A percentile compares a stretch with the other conserved stretches of the same genome.
phyloP scores from a whole-genome alignment of 2,797 vertebrate genomes.

The Oryzias sinensis region DNA sequence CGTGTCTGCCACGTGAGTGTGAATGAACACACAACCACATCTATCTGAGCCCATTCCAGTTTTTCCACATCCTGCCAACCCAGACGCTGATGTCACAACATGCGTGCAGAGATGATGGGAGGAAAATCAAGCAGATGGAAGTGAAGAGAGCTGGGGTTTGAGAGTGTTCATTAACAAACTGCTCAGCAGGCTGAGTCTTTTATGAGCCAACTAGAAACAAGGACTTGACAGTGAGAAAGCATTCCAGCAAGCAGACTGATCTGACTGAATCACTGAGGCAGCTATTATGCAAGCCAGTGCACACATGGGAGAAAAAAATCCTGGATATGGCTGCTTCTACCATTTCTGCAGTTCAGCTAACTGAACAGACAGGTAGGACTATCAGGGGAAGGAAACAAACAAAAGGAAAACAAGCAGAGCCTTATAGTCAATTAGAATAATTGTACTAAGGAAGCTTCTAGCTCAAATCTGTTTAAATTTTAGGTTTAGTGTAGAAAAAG shows the following conservation, averaged over 20 bases:
- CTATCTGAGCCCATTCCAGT: constrained; percentile 50
- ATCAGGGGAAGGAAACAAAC: constrained; percentile 33
- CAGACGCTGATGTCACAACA: constrained; percentile 68
- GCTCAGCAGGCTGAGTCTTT: constrained; percentile 45
- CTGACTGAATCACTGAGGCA: constrained; percentile 35
- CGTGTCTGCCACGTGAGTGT: constrained; percentile 54
- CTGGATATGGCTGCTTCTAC: constrained; percentile 14
- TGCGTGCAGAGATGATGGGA: constrained; percentile 1
- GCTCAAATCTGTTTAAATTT: too few species aligned
- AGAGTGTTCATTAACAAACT: constrained; percentile 30
- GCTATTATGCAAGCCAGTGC: constrained; percentile 34
- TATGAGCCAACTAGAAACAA: constrained; percentile 49
- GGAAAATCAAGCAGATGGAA: constrained; percentile 13
- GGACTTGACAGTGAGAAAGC: constrained; percentile 56
- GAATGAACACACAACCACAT: constrained; percentile 35
- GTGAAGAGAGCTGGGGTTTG: constrained; percentile 12
- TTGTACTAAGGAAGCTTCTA: background rate
- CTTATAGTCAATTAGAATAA: background rate
- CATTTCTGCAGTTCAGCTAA: constrained; percentile 40
- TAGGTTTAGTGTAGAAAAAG: too few species aligned
- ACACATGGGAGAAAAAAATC: constrained; percentile 16
- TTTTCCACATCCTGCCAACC: constrained; percentile 59
- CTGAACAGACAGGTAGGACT: constrained; percentile 5
- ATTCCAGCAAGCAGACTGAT: constrained; percentile 28
- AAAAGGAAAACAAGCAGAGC: constrained; percentile 1